A percentile compares a stretch with the other conserved stretches of the same genome.
Conservation (phyloP, 1,140 invertebrate species). For the Hyphantria cunea region DNA sequence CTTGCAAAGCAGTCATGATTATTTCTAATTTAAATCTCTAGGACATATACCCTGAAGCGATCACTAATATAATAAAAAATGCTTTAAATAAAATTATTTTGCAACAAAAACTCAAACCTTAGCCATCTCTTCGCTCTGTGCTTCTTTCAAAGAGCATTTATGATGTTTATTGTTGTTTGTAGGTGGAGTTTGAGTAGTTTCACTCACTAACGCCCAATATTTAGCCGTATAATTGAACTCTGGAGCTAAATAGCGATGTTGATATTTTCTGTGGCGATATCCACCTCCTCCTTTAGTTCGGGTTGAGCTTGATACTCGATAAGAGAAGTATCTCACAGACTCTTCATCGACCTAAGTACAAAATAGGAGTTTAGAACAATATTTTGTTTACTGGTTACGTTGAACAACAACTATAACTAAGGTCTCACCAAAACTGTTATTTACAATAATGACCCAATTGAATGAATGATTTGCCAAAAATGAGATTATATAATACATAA, state of each 20-base stretch:
- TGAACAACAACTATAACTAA: no score
- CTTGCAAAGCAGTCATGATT: no score
- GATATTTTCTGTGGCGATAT: constrained; percentile 65
- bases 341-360: constrained; percentile 63
- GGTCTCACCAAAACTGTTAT: no score
- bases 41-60: no score
- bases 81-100: no score
- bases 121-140: constrained; percentile 63
- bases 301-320: constrained; percentile 71
- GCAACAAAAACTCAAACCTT: constrained; percentile 45
- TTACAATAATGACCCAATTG: no score
- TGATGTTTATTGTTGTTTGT: constrained; percentile 58
- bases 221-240: constrained; percentile 74
- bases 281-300: constrained; percentile 68
- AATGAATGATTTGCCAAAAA: no score
- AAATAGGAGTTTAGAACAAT: not conserved
- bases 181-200: constrained; percentile 58
- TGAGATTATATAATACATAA: no score
- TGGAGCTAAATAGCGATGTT: constrained; percentile 72
- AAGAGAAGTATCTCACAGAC: constrained; percentile 66
- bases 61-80: no score
- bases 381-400: no score
- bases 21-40: no score
- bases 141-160: constrained; percentile 73
- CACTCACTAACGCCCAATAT: constrained; percentile 73